These are phyloP conservation scores for Chrysogorgia sp. DNA, from an alignment of 92 coral and sea anemone species.

Conservation along the genomic window DNA sequence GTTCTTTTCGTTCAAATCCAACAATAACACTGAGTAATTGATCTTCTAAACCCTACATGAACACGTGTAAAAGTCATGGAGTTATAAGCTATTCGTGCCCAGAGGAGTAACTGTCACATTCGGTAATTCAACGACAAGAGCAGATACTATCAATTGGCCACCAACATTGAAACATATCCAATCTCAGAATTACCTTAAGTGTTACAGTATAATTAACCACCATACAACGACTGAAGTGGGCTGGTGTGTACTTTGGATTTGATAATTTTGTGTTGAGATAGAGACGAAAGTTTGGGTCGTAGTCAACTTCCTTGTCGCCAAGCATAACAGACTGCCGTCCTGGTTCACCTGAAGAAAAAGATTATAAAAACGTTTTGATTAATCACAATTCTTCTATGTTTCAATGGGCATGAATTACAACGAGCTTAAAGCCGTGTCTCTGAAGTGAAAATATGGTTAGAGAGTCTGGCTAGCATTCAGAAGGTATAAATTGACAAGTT, in stretches of 20 bases:
- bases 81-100: too few species aligned
- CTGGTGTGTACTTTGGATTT: constrained; percentile 97
- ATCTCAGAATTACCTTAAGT: constrained; percentile 54
- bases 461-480: too few species aligned
- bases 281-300: constrained; percentile 96
- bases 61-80: too few species aligned
- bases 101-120: too few species aligned
- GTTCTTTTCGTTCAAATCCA: constrained; percentile 93
- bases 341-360: constrained; percentile 75
- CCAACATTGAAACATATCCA: not conserved
- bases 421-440: too few species aligned
- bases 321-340: constrained; percentile 95
- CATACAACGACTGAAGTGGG: constrained; percentile 99
- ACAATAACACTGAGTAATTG: constrained; percentile 97
- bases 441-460: too few species aligned
- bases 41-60: constrained; percentile 78
- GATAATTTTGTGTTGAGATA: constrained; percentile 98
- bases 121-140: too few species aligned
- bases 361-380: too few species aligned
- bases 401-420: too few species aligned
- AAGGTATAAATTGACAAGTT: too few species aligned
- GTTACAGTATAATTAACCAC: constrained; percentile 99
- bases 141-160: not conserved
- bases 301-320: constrained; percentile 99
- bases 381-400: not conserved